These are phyloP conservation scores for Acleris laterana DNA, from an alignment of 2,888 invertebrate species.

Conservation along the genomic window DNA sequence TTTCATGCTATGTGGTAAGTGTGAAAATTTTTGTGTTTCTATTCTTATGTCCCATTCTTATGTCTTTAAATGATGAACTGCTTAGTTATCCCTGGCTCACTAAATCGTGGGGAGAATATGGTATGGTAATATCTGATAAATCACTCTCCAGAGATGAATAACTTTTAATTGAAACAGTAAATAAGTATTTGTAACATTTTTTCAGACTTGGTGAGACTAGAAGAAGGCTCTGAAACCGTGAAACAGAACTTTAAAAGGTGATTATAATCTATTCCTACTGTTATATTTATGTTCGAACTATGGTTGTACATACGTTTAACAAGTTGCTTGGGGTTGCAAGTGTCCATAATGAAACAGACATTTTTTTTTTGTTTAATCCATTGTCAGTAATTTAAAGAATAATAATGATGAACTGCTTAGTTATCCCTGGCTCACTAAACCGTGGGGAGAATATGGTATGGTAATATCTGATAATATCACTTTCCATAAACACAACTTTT, in stretches of 20 bases:
- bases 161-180: background rate
- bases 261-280: no score
- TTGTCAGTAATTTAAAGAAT: constrained; percentile 57
- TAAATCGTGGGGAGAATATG: constrained; percentile 44
- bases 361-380: no score
- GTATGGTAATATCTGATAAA: constrained; percentile 60
- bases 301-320: no score
- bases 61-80: constrained; percentile 49
- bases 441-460: constrained; percentile 49
- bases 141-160: background rate
- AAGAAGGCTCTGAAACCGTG: no score
- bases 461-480: constrained; percentile 55
- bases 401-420: constrained; percentile 54
- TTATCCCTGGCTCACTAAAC: constrained; percentile 47
- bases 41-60: no score
- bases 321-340: no score
- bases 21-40: background rate
- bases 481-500: background rate
- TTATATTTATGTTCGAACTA: no score
- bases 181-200: no score
- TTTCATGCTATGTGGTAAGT: background rate
- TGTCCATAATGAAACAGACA: no score
- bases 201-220: no score
- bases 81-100: constrained; percentile 48
- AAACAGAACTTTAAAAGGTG: no score